Percentiles rank a stretch among this genome's conserved stretches.
Conservation (phyloP, 2,797 vertebrate genomes). For the Lycodopsis pacificus region DNA sequence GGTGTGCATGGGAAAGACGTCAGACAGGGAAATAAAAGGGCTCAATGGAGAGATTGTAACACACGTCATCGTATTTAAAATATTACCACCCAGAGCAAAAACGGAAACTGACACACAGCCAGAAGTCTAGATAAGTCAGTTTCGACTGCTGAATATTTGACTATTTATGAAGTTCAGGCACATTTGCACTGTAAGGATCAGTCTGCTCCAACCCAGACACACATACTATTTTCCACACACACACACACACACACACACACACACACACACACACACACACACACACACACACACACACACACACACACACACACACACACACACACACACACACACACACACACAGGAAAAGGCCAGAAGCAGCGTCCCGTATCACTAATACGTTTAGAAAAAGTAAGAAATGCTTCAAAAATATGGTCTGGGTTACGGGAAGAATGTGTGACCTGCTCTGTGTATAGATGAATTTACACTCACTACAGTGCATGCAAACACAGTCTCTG, state of each 20-base stretch:
- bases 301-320: background rate
- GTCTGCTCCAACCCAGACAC: background rate
- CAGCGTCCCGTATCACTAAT: background rate
- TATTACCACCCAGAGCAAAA: background rate
- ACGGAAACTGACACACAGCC: background rate
- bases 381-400: background rate
- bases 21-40: background rate
- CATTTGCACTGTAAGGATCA: background rate
- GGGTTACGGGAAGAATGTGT: background rate
- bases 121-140: background rate
- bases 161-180: background rate
- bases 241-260: background rate
- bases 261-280: background rate
- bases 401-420: background rate
- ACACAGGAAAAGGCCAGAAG: background rate
- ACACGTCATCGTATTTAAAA: background rate
- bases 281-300: background rate
- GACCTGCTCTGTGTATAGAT: background rate
- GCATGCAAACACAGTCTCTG: background rate
- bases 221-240: background rate
- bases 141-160: background rate
- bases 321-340: background rate
- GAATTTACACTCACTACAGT: background rate
- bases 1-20: background rate
- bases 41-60: constrained; percentile 2